Conservation (phyloP, 2,113 vertebrate genomes). For the Ifrita kowaldi region DNA sequence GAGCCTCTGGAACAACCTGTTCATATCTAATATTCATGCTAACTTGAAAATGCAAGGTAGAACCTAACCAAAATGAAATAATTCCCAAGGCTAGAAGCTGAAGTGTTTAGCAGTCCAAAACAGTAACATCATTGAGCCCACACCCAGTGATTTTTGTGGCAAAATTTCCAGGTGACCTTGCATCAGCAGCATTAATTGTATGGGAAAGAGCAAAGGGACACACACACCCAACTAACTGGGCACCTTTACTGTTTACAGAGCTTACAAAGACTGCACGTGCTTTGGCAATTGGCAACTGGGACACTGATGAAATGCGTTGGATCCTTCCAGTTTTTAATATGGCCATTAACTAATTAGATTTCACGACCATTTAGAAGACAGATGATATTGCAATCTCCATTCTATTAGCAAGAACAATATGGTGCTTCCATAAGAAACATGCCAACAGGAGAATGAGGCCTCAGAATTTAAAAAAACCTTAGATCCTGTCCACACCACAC, state of each 20-base stretch:
- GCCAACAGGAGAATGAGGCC: not conserved
- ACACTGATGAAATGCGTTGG: not conserved
- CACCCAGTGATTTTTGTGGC: not conserved
- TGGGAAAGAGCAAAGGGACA: not conserved
- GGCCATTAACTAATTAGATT: slow-evolving; percentile 1
- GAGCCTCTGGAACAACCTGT: not conserved
- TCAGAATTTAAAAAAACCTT: not conserved
- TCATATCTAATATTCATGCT: not conserved
- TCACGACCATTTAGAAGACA: not conserved
- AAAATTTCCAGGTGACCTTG: not conserved
- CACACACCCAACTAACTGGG: too few species aligned
- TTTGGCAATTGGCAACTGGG: not conserved
- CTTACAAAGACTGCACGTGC: not conserved
- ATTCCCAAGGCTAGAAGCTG: not conserved
- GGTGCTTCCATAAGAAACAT: not conserved
- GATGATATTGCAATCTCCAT: not conserved
- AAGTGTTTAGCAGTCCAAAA: not conserved
- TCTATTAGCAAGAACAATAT: not conserved
- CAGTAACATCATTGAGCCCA: not conserved
- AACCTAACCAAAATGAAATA: not conserved
- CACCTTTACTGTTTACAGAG: not conserved
- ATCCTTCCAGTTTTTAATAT: not conserved
- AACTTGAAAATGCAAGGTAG: not conserved
- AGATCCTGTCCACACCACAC: not conserved
- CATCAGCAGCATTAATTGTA: not conserved